These are phyloP conservation scores for Eilema depressum DNA, from an alignment of 2,888 invertebrate species.

Conservation along the genomic window DNA sequence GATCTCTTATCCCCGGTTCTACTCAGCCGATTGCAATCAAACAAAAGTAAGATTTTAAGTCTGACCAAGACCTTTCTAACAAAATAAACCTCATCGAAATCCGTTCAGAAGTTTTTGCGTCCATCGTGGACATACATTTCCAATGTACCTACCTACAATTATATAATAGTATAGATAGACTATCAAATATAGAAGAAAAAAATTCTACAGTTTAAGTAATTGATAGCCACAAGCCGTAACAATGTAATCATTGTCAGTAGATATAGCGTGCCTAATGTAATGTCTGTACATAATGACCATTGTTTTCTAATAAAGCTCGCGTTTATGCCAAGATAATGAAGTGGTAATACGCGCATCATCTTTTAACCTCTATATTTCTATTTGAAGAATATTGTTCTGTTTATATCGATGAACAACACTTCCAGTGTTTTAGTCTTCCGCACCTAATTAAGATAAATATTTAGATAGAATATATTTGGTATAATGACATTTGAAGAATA, in stretches of 20 bases:
- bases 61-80: no score
- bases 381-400: neutral
- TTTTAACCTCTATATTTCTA: constrained; percentile 3
- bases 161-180: no score
- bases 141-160: no score
- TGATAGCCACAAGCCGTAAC: neutral
- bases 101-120: no score
- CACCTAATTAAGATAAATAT: neutral
- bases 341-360: neutral
- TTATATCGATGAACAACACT: neutral
- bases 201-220: no score
- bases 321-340: neutral
- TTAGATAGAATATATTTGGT: neutral
- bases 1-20: no score
- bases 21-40: no score
- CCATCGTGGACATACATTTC: no score
- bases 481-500: neutral
- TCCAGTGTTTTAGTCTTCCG: neutral
- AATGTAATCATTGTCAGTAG: neutral
- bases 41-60: no score
- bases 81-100: no score
- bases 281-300: neutral
- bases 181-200: no score
- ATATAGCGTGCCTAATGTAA: neutral
- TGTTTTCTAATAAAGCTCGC: constrained; percentile 3